Percentiles rank a stretch among this genome's conserved stretches.
Conservation (phyloP, 53 echinoderm and acorn worm genomes). For the Zoroaster sp. region DNA sequence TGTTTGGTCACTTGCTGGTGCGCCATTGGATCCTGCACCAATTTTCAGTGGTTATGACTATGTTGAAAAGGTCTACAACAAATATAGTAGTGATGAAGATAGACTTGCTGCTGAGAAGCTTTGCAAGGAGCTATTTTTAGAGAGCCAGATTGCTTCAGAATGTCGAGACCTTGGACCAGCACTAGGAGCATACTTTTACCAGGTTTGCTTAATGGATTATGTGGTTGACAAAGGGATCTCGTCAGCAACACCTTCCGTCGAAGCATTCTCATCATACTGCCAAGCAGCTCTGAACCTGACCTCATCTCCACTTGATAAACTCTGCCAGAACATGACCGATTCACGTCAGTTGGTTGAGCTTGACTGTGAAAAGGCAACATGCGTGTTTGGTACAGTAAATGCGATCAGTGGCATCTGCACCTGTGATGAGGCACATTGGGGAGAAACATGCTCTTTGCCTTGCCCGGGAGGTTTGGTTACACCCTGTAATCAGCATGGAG, state of each 20-base stretch:
- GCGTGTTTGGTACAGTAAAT: constrained; percentile 69
- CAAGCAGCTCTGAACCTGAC: constrained; percentile 57
- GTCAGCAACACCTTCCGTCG: constrained; percentile 8
- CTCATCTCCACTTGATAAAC: constrained; percentile 32
- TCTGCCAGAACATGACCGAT: constrained; percentile 70
- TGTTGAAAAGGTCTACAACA: constrained; percentile 50
- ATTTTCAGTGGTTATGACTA: constrained; percentile 40
- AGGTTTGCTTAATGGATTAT: constrained; percentile 73
- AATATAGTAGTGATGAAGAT: constrained; percentile 44
- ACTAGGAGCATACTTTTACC: constrained; percentile 69
- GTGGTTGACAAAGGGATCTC: constrained; percentile 30
- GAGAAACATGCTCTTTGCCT: constrained; percentile 49
- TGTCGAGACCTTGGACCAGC: constrained; percentile 67
- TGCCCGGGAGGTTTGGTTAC: constrained; percentile 78
- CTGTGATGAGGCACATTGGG: constrained; percentile 86
- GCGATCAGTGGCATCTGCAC: constrained; percentile 50
- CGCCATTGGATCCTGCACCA: constrained; percentile 52
- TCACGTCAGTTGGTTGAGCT: constrained; percentile 60
- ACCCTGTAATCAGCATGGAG: constrained; percentile 78
- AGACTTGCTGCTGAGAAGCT: constrained; percentile 54
- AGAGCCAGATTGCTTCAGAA: constrained; percentile 40
- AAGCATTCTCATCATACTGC: constrained; percentile 72
- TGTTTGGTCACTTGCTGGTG: constrained; percentile 62
- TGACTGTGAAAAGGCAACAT: constrained; percentile 65
- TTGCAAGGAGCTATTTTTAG: constrained; percentile 65